Base-by-base conservation (phyloP, 1,140 invertebrate species). In the Portunus trituberculatus region DNA sequence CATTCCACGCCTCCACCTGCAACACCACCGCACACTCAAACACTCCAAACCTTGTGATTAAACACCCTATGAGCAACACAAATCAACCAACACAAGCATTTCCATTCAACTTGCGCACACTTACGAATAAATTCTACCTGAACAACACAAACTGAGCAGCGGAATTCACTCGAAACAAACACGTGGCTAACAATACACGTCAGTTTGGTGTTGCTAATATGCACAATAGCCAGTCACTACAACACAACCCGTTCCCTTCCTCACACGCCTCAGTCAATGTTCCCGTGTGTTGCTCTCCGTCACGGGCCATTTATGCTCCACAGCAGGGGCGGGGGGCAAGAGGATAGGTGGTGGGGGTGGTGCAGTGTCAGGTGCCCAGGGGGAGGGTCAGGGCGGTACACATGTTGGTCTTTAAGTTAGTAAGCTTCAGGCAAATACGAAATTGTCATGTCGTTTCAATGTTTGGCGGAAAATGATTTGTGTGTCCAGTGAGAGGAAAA, bases 1-100 rank as follows among this genome's bases (percentile, higher is more conserved):
- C 96, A 96, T 84, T 96, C 92, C 76, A 96, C 84, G 25, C 67
- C 31, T 48, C 16, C 82, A 59, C 92, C 82, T 93, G 92, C n/a
- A 20, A n/a, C 28, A 93, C 76, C 31, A 16, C 25, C 6, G 59
- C 46, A 91, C 89, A 14, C 89, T 28, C 89, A 46, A 29, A 76
- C 20, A 20, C 67, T 76, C 67, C 20, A n/a, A 7, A 76, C 20
- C 67, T n/a, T 76, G 0, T 25, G 6, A 76, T 0, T 20, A 25
- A 76, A 25, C 0, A 8, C 67, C 67, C n/a, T 59, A 39, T 39
- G 52, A 59, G 52, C 52, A 59, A 59, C 52, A 59, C 52, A 59
- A 0, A 59, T 20, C 52, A 59, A 59, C 52, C 52, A 4, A 6
- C 52, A 59, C 52, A 12, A 59, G 52, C 16, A 0, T 59, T 59